Evolutionary conservation across 2,888 invertebrate genomes (phyloP).

Genomic region (Malachius bipustulatus): DNA sequence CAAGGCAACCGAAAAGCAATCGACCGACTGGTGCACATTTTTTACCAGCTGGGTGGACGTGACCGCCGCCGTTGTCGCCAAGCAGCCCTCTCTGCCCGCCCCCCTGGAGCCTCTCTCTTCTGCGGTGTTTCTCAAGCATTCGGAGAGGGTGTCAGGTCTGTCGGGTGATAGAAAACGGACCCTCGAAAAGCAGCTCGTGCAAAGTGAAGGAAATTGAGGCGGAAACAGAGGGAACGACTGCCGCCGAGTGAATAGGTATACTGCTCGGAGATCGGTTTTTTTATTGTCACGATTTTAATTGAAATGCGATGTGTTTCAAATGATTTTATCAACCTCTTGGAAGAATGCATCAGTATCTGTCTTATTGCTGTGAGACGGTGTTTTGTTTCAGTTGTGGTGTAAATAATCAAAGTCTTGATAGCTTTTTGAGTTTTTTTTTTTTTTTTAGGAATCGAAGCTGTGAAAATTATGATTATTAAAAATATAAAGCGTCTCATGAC

Average conservation of each 20-base stretch:
- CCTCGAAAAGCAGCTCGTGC: constrained; percentile 29
- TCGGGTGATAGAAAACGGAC: constrained; percentile 25
- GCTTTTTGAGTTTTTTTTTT: too few relatives aligned
- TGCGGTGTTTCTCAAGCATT: constrained; percentile 30
- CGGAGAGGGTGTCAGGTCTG: constrained; percentile 27
- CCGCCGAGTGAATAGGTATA: too few relatives aligned
- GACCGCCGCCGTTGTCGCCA: constrained; percentile 21
- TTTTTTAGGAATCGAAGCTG: too few relatives aligned
- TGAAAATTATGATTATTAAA: too few relatives aligned
- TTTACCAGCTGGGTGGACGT: constrained; percentile 41
- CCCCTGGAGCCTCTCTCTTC: constrained; percentile 32
- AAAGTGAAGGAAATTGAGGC: constrained; percentile 12
- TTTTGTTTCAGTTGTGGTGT: too few relatives aligned
- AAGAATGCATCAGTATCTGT: constrained; percentile 18
- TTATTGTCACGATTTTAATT: too few relatives aligned
- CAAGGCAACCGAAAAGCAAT: constrained; percentile 29
- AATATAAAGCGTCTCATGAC: too few relatives aligned
- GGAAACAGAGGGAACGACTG: not conserved
- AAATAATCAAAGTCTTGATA: too few relatives aligned
- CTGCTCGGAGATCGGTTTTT: not conserved
- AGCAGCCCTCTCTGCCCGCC: too few relatives aligned
- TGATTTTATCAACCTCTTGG: too few relatives aligned
- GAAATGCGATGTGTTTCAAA: too few relatives aligned
- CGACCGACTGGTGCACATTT: constrained; percentile 42
- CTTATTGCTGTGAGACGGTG: too few relatives aligned